phyloP scores from a whole-genome alignment of 2,888 invertebrate genomes.

The Panzeria rudis region DNA sequence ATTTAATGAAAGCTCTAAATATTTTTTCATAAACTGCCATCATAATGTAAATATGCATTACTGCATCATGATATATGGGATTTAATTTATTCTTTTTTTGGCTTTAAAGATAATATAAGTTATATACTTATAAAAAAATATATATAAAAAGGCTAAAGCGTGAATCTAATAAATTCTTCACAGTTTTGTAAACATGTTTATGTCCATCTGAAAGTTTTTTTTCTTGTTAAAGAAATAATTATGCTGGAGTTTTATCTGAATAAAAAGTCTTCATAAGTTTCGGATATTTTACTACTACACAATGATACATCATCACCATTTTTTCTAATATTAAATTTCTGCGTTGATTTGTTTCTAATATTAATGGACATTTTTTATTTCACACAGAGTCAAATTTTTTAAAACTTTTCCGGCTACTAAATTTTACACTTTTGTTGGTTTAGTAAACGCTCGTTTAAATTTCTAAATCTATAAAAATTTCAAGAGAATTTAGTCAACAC shows the following conservation, averaged over 20 bases:
- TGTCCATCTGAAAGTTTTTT: background rate
- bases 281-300: too few relatives aligned
- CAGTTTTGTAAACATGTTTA: background rate
- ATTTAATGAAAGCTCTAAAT: conserved; percentile 27
- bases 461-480: background rate
- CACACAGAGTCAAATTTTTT: background rate
- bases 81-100: background rate
- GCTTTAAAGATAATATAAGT: conserved; percentile 24
- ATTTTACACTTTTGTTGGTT: background rate
- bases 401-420: background rate
- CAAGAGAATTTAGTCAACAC: background rate
- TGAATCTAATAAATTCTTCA: background rate
- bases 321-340: too few relatives aligned
- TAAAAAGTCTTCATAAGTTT: background rate
- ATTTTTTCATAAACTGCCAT: background rate
- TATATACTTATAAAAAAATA: background rate
- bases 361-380: background rate
- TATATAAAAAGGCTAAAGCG: background rate
- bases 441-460: background rate
- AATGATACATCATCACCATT: too few relatives aligned
- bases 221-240: background rate
- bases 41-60: background rate
- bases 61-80: background rate
- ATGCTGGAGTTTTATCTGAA: background rate
- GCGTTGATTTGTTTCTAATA: background rate